Base-by-base conservation (phyloP, 2,797 vertebrate genomes). In the Dryobates pubescens region DNA sequence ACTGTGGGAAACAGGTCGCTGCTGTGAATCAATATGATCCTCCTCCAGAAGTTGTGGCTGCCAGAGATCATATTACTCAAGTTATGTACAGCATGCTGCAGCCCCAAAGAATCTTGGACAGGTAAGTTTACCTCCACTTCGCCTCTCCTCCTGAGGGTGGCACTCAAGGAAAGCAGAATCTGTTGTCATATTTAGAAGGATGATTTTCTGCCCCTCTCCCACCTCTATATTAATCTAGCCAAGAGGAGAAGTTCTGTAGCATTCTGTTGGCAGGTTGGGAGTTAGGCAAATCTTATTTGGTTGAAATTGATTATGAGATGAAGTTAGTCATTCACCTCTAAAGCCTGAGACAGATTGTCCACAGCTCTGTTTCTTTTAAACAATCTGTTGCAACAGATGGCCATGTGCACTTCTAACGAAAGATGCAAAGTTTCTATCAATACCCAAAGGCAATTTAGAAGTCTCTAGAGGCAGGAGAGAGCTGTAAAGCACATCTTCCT, bases 1-100 rank as follows among this genome's bases (percentile, higher is more conserved):
- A 86, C 72, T 83, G 43, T 29, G 43, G 96, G 75, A n/a, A 62
- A 20, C 88, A 99, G 99, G 98, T 99, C 14, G 87, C 96, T 3
- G 98, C 99, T 3, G 94, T 99, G 78, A 99, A 99, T 87, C 98
- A 97, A 81, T 98, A 97, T 5, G 97, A 98, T 82, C 99, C 99
- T 88, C 98, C 99, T 29, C 93, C 98, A 29, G 99, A 99, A 85
- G 97, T 99, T 53, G 94, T 98, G 9, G 99, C 99, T 7, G 97
- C 98, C 59, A 96, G 88, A 53, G 98, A 99, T 95, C 99, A 99
- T 97, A 98, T 98, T 97, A 98, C 95, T 45, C 98, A 99, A 0
- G 26, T 99, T 29, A 94, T 98, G 83, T 98, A 97, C 88, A 97
- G 98, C 87, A 30, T 98, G 89, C 96, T 95, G 96, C 99, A 99